Conservation (phyloP, 2,797 vertebrate genomes). For the Nyctibius grandis region DNA sequence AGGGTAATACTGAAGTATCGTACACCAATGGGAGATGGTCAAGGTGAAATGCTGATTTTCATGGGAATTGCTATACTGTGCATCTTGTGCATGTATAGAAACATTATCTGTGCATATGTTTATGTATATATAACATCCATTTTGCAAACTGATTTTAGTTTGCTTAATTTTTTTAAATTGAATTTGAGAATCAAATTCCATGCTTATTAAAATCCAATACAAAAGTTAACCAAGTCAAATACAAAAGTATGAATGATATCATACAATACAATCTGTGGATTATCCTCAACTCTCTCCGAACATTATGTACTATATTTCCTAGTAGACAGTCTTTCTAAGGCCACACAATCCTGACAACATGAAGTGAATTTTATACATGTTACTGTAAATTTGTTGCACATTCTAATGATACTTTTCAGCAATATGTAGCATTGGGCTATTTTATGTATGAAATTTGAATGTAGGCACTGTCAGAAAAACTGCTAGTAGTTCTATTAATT, state of each 20-base stretch:
- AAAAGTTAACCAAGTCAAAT: neutral
- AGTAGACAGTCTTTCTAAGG: neutral
- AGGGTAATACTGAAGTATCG: neutral
- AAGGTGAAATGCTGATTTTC: neutral
- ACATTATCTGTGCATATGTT: neutral
- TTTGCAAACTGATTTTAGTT: neutral
- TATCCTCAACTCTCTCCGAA: neutral
- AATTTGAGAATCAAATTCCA: neutral
- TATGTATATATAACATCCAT: neutral
- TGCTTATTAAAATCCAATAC: neutral
- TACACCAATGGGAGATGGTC: neutral
- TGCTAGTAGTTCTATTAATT: neutral
- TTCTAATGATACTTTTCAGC: neutral
- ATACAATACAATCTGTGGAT: neutral
- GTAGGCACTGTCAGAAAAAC: neutral
- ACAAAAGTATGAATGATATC: neutral
- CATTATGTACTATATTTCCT: neutral
- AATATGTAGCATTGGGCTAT: neutral
- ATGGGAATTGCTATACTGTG: neutral
- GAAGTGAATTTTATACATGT: neutral
- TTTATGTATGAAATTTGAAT: neutral
- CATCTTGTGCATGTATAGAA: neutral
- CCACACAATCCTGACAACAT: neutral
- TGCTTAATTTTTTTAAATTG: neutral
- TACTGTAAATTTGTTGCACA: neutral